phyloP scores from a whole-genome alignment of 1,140 invertebrate genomes.

The Ridgeia piscesae region DNA sequence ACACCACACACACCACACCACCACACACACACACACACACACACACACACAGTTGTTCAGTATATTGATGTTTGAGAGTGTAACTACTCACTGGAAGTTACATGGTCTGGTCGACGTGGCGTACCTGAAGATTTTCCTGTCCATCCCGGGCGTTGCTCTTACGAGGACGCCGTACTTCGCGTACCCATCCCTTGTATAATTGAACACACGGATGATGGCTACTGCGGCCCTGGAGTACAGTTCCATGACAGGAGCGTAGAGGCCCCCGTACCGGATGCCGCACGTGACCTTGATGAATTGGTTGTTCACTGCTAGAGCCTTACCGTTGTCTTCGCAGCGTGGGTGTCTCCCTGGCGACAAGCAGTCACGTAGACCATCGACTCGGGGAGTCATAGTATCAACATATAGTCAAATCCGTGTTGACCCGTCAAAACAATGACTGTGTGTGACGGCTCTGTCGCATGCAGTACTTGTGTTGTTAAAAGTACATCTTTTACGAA shows the following conservation, averaged over 20 bases:
- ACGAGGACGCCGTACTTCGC: background rate
- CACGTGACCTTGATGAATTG: background rate
- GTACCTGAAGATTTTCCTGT: background rate
- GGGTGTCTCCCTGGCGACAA: background rate
- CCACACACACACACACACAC: too few species aligned
- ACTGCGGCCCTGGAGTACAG: background rate
- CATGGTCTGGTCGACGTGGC: background rate
- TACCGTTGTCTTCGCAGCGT: background rate
- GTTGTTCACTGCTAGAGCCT: background rate
- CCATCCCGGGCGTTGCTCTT: background rate
- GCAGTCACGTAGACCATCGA: background rate
- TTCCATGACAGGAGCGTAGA: background rate
- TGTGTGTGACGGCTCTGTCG: too few species aligned
- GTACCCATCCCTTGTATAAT: background rate
- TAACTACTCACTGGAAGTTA: background rate
- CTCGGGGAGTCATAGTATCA: too few species aligned
- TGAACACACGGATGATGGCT: background rate
- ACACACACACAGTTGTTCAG: too few species aligned
- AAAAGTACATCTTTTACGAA: too few species aligned
- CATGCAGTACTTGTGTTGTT: too few species aligned
- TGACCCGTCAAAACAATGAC: too few species aligned
- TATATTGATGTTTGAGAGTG: too few species aligned
- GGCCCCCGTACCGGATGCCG: background rate
- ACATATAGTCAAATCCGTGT: too few species aligned
- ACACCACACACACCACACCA: too few species aligned